phyloP scores from a whole-genome alignment of 2,797 vertebrate species.

The Leptoclinus maculatus region DNA sequence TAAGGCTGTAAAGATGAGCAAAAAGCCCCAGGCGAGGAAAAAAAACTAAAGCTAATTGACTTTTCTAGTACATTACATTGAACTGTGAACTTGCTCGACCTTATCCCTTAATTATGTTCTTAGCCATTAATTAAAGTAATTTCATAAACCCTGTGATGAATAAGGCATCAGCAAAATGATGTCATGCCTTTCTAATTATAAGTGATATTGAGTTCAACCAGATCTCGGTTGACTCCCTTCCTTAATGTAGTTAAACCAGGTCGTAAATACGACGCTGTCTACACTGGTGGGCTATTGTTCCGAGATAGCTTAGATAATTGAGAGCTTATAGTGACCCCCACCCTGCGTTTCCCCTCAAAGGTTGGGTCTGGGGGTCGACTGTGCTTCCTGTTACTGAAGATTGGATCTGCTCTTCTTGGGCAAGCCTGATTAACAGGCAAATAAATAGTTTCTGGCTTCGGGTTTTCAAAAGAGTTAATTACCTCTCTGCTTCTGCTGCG shows the following conservation, averaged over 20 bases:
- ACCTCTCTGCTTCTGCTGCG: slow-evolving; percentile 36
- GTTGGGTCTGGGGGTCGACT: slow-evolving; percentile 33
- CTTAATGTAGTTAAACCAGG: slow-evolving; percentile 54
- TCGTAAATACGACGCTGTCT: slow-evolving; percentile 19
- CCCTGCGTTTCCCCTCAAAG: slow-evolving; percentile 25
- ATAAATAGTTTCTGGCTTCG: slow-evolving; percentile 54
- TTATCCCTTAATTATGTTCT: slow-evolving; percentile 54
- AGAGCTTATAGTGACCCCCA: slow-evolving; percentile 37
- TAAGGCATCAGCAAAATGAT: slow-evolving; percentile 35
- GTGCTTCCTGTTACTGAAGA: slow-evolving; percentile 62
- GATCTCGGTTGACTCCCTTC: slow-evolving; percentile 42
- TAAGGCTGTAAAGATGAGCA: neutral
- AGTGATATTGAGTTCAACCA: slow-evolving; percentile 49
- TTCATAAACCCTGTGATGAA: slow-evolving; percentile 59
- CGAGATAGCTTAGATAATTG: slow-evolving; percentile 42
- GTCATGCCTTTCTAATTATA: slow-evolving; percentile 53
- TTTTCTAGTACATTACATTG: slow-evolving; percentile 14
- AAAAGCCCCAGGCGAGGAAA: neutral
- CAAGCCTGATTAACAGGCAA: slow-evolving; percentile 58
- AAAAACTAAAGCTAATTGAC: slow-evolving; percentile 36
- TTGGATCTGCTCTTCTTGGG: slow-evolving; percentile 43
- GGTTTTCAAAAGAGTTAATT: slow-evolving; percentile 65
- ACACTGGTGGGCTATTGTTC: slow-evolving; percentile 30
- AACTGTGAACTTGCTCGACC: slow-evolving; percentile 59
- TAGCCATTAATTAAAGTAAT: slow-evolving; percentile 65